Conservation (phyloP, 2,888 invertebrate genomes). For the Ctena decussata region DNA sequence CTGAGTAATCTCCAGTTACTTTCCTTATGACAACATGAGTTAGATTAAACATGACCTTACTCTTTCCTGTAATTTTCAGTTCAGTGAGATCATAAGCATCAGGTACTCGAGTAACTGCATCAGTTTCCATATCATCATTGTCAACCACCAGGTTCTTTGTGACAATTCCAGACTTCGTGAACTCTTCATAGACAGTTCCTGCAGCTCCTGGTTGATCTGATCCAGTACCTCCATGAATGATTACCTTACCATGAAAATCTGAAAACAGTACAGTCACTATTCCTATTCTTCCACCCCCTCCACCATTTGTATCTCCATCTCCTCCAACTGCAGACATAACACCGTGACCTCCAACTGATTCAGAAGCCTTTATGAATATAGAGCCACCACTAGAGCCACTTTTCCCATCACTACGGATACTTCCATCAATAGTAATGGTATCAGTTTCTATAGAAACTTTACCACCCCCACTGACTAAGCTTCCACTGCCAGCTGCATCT, state of each 20-base stretch:
- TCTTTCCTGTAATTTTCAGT: conserved; percentile 55
- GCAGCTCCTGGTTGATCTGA: conserved; percentile 65
- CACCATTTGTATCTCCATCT: conserved; percentile 66
- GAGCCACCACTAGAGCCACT: conserved; percentile 39
- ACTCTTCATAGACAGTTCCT: conserved; percentile 71
- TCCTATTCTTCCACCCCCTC: conserved; percentile 73
- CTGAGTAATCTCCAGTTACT: conserved; percentile 72
- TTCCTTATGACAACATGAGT: conserved; percentile 50
- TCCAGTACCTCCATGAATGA: conserved; percentile 67
- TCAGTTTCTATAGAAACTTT: conserved; percentile 51
- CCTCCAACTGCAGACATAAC: conserved; percentile 69
- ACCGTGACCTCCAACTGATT: conserved; percentile 71
- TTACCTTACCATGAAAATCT: conserved; percentile 60
- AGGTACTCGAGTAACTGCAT: conserved; percentile 39
- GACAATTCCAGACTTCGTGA: conserved; percentile 53
- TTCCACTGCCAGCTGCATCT: conserved; percentile 67
- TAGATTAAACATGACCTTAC: conserved; percentile 43
- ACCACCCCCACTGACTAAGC: conserved; percentile 70
- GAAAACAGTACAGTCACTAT: conserved; percentile 52
- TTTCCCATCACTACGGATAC: conserved; percentile 63
- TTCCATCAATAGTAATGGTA: conserved; percentile 67
- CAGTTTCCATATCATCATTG: conserved; percentile 57
- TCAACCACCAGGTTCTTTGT: conserved; percentile 54
- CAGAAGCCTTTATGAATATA: conserved; percentile 57
- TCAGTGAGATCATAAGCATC: conserved; percentile 39